These are phyloP conservation scores for Thecophora atra DNA, from an alignment of 2,888 invertebrate species.

Conservation along the genomic window DNA sequence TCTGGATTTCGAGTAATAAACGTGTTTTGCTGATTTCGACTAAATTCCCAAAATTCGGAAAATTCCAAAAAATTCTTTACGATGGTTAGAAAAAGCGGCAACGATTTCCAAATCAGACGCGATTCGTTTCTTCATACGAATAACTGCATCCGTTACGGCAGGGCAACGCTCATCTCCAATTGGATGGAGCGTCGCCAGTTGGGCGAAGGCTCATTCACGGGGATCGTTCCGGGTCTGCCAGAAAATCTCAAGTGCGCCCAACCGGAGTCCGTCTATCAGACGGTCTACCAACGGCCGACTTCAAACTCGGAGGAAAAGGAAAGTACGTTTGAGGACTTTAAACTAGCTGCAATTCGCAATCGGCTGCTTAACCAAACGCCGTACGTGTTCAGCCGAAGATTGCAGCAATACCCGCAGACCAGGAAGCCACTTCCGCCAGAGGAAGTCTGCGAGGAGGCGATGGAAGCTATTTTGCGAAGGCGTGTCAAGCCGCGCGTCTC, in stretches of 20 bases:
- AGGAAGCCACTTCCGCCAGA: background rate
- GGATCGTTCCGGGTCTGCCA: constrained; percentile 13
- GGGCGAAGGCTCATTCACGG: background rate
- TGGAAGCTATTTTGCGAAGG: background rate
- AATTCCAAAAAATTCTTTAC: constrained; percentile 15
- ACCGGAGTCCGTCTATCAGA: background rate
- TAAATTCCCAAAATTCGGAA: too few species aligned
- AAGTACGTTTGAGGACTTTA: background rate
- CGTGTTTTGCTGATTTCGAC: background rate
- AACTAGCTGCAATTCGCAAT: background rate
- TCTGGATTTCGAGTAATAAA: too few species aligned
- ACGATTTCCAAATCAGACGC: too few species aligned
- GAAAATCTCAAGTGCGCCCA: background rate
- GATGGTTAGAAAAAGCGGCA: too few species aligned
- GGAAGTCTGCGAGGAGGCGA: background rate
- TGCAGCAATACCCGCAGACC: background rate
- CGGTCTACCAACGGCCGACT: background rate
- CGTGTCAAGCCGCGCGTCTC: background rate
- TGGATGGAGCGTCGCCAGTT: constrained; percentile 18
- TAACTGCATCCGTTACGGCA: constrained; percentile 10
- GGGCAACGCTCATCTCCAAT: constrained; percentile 13
- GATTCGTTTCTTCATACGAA: constrained; percentile 26
- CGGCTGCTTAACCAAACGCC: background rate
- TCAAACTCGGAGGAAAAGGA: background rate
- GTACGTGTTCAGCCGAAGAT: background rate